Conservation (phyloP, 2,797 vertebrate species). For the Macropodus opercularis region DNA sequence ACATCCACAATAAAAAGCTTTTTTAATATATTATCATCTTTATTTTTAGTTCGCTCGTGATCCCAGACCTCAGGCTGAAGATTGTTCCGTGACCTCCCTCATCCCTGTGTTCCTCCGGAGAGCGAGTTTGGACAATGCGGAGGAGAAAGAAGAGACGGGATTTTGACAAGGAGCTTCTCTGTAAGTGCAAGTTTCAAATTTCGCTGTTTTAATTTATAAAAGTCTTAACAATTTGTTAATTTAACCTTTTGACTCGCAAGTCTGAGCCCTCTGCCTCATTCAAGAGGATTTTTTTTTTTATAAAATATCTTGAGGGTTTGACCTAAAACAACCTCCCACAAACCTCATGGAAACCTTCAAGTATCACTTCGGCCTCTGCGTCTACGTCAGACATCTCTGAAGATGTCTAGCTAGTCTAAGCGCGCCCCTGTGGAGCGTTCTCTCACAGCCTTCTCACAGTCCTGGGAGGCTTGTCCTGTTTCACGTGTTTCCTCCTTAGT, state of each 20-base stretch:
- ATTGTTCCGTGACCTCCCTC: constrained; percentile 24
- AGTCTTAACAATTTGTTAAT: constrained; percentile 41
- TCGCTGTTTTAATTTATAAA: constrained; percentile 41
- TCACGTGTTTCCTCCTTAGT: constrained; percentile 1
- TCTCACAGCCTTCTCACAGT: constrained; percentile 29
- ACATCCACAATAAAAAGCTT: constrained; percentile 77
- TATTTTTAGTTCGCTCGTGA: constrained; percentile 37
- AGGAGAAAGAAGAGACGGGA: constrained; percentile 13
- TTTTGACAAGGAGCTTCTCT: constrained; percentile 31
- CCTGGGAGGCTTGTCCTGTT: constrained; percentile 18
- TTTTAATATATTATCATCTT: constrained; percentile 73
- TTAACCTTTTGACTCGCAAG: constrained; percentile 24
- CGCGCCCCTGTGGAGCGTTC: not conserved
- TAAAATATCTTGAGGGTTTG: constrained; percentile 48
- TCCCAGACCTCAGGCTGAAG: constrained; percentile 9
- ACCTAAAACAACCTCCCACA: constrained; percentile 16
- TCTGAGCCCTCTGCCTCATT: constrained; percentile 21
- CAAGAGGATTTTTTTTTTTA: constrained; percentile 34
- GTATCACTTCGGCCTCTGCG: constrained; percentile 31
- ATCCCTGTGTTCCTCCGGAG: constrained; percentile 28
- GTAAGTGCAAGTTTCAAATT: constrained; percentile 53
- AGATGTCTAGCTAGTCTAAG: constrained; percentile 15
- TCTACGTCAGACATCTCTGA: constrained; percentile 21
- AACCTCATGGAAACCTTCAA: constrained; percentile 15
- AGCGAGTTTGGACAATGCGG: constrained; percentile 20